phyloP scores from a whole-genome alignment of 2,113 vertebrate species.

The Callocephalon fimbriatum region DNA sequence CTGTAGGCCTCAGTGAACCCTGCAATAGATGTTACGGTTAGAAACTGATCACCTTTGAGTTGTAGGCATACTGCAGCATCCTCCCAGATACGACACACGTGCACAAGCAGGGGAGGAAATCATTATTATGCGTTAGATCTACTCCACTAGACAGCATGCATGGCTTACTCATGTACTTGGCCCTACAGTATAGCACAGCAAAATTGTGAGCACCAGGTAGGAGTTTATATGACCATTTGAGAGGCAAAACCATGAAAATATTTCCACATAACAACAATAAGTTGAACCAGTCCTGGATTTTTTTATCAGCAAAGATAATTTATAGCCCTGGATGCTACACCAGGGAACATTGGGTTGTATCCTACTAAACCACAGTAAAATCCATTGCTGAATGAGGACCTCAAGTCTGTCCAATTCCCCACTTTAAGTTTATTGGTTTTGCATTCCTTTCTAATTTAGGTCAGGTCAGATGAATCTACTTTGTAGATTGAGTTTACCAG shows the following conservation, averaged over 20 bases:
- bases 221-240: not conserved
- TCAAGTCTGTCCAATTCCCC: not conserved
- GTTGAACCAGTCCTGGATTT: not conserved
- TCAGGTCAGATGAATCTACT: not conserved
- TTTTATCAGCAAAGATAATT: not conserved
- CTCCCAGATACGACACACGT: not conserved
- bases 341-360: not conserved
- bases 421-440: not conserved
- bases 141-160: not conserved
- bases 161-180: not conserved
- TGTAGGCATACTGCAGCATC: not conserved
- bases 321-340: not conserved
- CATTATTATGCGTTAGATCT: not conserved
- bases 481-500: not conserved
- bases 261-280: not conserved
- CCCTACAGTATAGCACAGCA: not conserved
- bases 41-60: fast-evolving
- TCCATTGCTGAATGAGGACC: not conserved
- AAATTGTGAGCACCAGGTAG: not conserved
- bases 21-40: not conserved
- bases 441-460: not conserved
- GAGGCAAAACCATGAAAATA: not conserved
- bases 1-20: not conserved
- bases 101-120: not conserved
- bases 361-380: not conserved